Conservation (phyloP, 2,113 vertebrate genomes). For the Platysteira castanea region DNA sequence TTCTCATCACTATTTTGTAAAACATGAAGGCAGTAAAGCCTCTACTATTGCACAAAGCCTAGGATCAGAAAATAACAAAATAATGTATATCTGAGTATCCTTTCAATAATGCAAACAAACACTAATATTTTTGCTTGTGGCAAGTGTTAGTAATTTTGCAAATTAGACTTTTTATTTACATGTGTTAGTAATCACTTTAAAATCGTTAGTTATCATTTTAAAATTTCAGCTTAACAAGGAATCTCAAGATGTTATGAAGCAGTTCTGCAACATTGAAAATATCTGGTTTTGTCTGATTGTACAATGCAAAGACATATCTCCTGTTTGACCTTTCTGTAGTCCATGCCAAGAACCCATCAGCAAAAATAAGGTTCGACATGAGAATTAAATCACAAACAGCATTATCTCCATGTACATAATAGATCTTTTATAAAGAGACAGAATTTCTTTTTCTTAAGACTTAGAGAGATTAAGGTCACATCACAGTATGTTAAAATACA, state of each 20-base stretch:
- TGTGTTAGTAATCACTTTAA: conserved; percentile 26
- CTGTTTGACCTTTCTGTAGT: background rate
- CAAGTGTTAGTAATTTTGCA: conserved; percentile 47
- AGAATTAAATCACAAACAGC: background rate
- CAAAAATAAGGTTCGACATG: background rate
- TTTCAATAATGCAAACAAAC: conserved; percentile 37
- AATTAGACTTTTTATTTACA: conserved; percentile 35
- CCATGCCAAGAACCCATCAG: conserved; percentile 1
- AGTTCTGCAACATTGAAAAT: conserved; percentile 9
- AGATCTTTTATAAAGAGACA: conserved; percentile 32
- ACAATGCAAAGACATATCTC: background rate
- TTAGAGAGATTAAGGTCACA: conserved; percentile 54
- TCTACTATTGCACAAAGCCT: background rate
- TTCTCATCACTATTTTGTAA: background rate
- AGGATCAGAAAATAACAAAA: background rate
- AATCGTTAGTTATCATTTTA: conserved; percentile 41
- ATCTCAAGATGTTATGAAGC: conserved; percentile 6
- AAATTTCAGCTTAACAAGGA: conserved; percentile 38
- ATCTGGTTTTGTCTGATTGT: background rate
- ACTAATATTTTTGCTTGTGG: conserved; percentile 23
- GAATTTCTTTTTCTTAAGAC: conserved; percentile 46
- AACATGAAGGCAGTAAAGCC: background rate
- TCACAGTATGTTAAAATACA: conserved; percentile 56
- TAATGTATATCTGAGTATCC: conserved; percentile 26
- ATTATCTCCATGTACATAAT: conserved; percentile 30